Evolutionary conservation across 2,797 vertebrate genomes (phyloP).

Genomic region (Carapus acus): DNA sequence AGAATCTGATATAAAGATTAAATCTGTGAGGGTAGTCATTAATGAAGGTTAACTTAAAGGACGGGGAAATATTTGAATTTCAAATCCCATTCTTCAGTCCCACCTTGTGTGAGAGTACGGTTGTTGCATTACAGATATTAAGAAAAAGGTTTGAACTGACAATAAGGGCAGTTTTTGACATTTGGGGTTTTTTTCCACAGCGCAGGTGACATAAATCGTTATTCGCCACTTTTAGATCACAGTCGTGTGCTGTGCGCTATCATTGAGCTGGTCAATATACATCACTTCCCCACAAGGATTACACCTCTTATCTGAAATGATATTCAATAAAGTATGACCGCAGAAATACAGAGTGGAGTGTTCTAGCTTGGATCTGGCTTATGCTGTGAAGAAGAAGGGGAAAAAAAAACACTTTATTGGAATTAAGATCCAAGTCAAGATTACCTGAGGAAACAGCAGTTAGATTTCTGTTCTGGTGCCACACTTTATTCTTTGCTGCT

Average conservation of each 20-base stretch:
- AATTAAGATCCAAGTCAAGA: slow-evolving; percentile 81
- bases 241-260: slow-evolving; percentile 55
- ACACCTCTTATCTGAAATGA: slow-evolving; percentile 82
- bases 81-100: too few species aligned
- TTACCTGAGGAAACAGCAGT: slow-evolving; percentile 73
- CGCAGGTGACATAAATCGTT: slow-evolving; percentile 62
- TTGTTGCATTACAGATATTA: slow-evolving; percentile 36
- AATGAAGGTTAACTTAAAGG: too few species aligned
- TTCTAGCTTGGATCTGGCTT: slow-evolving; percentile 68
- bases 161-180: slow-evolving; percentile 41
- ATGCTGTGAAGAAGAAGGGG: slow-evolving; percentile 61
- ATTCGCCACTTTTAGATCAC: slow-evolving; percentile 55
- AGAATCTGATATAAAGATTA: too few species aligned
- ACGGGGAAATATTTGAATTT: too few species aligned
- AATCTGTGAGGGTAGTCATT: too few species aligned
- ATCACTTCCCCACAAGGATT: slow-evolving; percentile 77
- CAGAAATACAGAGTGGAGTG: slow-evolving; percentile 73
- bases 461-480: slow-evolving; percentile 69
- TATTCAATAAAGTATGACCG: slow-evolving; percentile 81
- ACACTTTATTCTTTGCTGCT: slow-evolving; percentile 63
- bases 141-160: slow-evolving; percentile 38
- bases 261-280: slow-evolving; percentile 80
- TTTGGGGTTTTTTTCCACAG: slow-evolving; percentile 40
- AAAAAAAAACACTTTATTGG: slow-evolving; percentile 74
- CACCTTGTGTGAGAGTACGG: not conserved